These are phyloP conservation scores for Melolontha melolontha DNA, from an alignment of 2,888 invertebrate genomes.

Conservation along the genomic window DNA sequence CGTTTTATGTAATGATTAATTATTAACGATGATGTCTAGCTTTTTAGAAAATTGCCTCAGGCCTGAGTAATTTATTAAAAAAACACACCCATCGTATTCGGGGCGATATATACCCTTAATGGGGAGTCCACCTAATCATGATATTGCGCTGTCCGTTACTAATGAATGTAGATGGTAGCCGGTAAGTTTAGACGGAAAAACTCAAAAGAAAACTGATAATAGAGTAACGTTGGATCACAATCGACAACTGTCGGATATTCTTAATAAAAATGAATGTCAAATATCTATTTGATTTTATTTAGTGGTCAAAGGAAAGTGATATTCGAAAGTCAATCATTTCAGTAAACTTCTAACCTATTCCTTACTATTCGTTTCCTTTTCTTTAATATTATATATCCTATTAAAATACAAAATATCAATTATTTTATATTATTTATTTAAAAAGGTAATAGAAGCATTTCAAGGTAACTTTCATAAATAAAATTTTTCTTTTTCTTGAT, in stretches of 20 bases:
- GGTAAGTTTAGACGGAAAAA: slow-evolving; percentile 4
- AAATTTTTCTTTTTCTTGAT: too few species aligned
- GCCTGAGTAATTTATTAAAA: slow-evolving; percentile 35
- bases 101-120: not conserved
- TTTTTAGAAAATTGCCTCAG: slow-evolving; percentile 36
- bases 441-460: too few species aligned
- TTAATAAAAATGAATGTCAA: not conserved
- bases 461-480: too few species aligned
- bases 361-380: too few species aligned
- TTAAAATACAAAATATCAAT: too few species aligned
- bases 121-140: slow-evolving; percentile 14
- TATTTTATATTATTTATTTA: too few species aligned
- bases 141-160: slow-evolving; percentile 28
- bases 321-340: too few species aligned
- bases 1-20: slow-evolving; percentile 37
- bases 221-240: slow-evolving; percentile 21
- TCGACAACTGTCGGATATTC: slow-evolving; percentile 10
- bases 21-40: slow-evolving; percentile 39
- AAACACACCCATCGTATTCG: slow-evolving; percentile 21
- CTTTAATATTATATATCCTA: too few species aligned
- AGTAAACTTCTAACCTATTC: too few species aligned
- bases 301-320: not conserved
- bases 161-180: slow-evolving; percentile 28
- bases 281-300: not conserved
- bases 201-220: not conserved